Evolutionary conservation across 1,140 invertebrate genomes (phyloP), one percentile per base, ranked within the genome.

Genomic region (Solenopsis fugax): DNA sequence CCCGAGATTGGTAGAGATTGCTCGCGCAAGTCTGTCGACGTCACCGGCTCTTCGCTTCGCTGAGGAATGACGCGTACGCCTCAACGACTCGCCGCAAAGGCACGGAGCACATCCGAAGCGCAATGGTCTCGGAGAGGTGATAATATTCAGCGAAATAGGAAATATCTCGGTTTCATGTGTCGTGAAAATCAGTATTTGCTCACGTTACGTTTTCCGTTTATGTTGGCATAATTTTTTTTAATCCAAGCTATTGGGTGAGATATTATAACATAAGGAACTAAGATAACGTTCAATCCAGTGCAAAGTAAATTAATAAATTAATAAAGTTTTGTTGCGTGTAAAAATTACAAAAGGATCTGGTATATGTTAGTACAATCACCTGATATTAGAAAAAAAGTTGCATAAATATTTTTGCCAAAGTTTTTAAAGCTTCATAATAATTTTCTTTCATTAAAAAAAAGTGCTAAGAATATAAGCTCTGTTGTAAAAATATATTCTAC

Each of bases 1-100:
- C 85, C 62, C 91, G 86, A 93, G 94, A 93, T 94, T 94, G 92
- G 90, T 92, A 91, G 92, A 93, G 92, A 93, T 94, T 95, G 94
- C 94, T 93, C 91, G 78, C 64, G 80, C 84, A 78, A 85, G 82
- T 75, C 81, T 81, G 86, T 86, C 80, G 24, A 75, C 65, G 76
- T 81, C 85, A 71, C 78, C 69, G 41, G 48, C 50, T 72, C 80
- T 73, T n/a, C 71, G 77, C 58, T 41, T 72, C 67, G 65, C 34
- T 75, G 54, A 72, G 64, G 48, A 69, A 71, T 52, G 50, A 72
- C 67, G 34, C 54, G 75, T 60, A 82, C 60, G 56, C 73, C 50
- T 90, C 73, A 69, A 85, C 81, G 86, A 52, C 65, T 82, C 67
- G 45, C 77, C 76, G 73, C 82, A 62, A 60, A 71, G 62, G 62